Conservation (phyloP, 2,888 invertebrate genomes). For the Drosophila maculinotata region DNA sequence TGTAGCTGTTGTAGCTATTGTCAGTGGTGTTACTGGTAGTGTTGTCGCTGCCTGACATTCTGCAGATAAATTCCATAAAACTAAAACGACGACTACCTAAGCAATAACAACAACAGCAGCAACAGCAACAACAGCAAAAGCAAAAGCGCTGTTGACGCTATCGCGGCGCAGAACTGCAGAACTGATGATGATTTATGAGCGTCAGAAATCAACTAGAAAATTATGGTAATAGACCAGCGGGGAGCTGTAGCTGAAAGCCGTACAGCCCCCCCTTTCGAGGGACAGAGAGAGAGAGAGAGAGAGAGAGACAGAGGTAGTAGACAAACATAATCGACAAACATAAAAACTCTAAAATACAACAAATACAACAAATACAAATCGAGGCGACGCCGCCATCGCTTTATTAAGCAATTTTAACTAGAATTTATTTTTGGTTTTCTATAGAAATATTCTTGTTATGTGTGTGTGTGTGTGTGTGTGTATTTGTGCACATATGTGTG, state of each 20-base stretch:
- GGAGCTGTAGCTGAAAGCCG: slow-evolving; percentile 16
- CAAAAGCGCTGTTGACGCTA: slow-evolving; percentile 62
- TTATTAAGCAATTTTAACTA: slow-evolving; percentile 66
- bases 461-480: neutral
- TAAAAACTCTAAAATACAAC: slow-evolving; percentile 21
- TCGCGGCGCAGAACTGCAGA: slow-evolving; percentile 51
- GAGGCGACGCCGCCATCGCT: slow-evolving; percentile 8
- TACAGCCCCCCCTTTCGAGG: neutral
- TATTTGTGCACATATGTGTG: neutral
- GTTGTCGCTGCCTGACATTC: slow-evolving; percentile 38
- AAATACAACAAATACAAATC: slow-evolving; percentile 18
- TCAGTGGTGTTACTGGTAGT: slow-evolving; percentile 7
- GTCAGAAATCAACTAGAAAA: slow-evolving; percentile 80
- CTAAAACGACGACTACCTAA: slow-evolving; percentile 70
- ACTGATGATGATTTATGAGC: slow-evolving; percentile 80
- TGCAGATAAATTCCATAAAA: slow-evolving; percentile 72
- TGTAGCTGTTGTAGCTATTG: slow-evolving; percentile 23
- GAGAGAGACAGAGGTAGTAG: slow-evolving; percentile 1
- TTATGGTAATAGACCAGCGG: slow-evolving; percentile 72
- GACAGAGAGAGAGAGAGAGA: too few species aligned
- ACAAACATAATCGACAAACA: slow-evolving; percentile 24
- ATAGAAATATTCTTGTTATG: slow-evolving; percentile 2
- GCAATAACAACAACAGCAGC: slow-evolving; percentile 34
- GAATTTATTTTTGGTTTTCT: slow-evolving; percentile 51
- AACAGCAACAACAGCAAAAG: slow-evolving; percentile 27